Conservation (phyloP, 2,113 vertebrate species). For the Erythrolamprus reginae region DNA sequence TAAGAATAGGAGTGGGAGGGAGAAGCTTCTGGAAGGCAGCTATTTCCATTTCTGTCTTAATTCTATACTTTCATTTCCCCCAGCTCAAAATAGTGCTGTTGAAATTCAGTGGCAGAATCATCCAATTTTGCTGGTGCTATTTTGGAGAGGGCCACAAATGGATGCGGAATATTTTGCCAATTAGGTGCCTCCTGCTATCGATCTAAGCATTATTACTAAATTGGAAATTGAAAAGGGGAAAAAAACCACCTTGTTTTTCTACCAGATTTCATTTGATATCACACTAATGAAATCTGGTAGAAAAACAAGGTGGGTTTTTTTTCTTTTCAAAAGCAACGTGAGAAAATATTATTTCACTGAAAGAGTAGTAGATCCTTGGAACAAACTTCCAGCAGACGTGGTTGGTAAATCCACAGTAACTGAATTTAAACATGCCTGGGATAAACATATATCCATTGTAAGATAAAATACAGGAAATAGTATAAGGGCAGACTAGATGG, state of each 20-base stretch:
- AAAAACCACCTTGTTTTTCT: neutral
- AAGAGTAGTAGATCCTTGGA: too few species aligned
- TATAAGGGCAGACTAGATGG: too few species aligned
- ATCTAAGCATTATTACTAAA: neutral
- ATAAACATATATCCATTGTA: too few species aligned
- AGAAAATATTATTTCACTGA: too few species aligned
- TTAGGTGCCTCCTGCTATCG: neutral
- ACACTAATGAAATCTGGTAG: neutral
- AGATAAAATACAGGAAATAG: too few species aligned
- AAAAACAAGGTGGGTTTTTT: neutral
- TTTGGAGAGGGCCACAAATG: neutral
- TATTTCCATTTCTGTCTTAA: neutral
- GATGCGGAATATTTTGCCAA: neutral
- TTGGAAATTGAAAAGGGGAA: neutral
- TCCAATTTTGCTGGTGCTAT: neutral
- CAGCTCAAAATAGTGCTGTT: neutral
- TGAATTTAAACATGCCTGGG: too few species aligned
- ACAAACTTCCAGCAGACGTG: too few species aligned
- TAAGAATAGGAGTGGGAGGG: neutral
- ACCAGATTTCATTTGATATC: neutral
- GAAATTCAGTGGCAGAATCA: neutral
- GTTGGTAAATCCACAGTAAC: too few species aligned
- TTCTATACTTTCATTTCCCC: neutral
- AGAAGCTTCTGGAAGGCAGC: neutral
- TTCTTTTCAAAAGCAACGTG: too few species aligned